Evolutionary conservation across 2,797 vertebrate species (phyloP), one percentile per base, ranked within the genome.

Genomic region (Cyprinella venusta): DNA sequence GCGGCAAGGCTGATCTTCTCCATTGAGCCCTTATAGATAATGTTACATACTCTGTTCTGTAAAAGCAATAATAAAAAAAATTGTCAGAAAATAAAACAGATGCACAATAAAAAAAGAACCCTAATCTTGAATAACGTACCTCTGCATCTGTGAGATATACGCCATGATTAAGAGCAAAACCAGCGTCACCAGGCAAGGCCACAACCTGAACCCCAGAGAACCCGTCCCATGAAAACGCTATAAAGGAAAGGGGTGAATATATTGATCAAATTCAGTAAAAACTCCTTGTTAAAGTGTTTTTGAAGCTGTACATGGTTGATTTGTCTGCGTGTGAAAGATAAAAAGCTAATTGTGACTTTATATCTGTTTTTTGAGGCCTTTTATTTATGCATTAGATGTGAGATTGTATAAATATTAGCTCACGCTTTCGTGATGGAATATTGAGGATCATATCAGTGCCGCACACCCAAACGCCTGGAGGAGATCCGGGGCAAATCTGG

Each of bases 391-490:
- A 10, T 76, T 59, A 61, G 21, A 56, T 5, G 16, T 74, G 48
- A 21, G 9, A 54, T 38, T 21, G 26, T n/a, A 45, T 70, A 13
- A 30, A 68, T 40, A 52, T 68, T n/a, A 45, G 42, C 93, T 93
- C 42, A 98, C 98, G 89, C 13, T 94, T 94, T 76, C 89, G 67
- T 0, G 90, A 79, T 0, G 96, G 96, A 38, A 99, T 33, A 0
- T 85, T 91, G 82, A 99, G 93, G 82, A 97, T 94, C 96, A 96
- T 96, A 89, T 99, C 97, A 0, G 97, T 99, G 93, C 98, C 98
- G 93, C 97, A 97, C 82, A 99, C 95, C 98, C 98, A 99, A 36
- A 99, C 94, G 0, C 98, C 97, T 0, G 97, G 96, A 0, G 97
- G 97, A 84, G 96, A 97, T 12, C 95, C 96, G 0, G 93, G 94